These are phyloP conservation scores for Seriola aureovittata DNA, from an alignment of 2,113 vertebrate species.

Conservation along the genomic window DNA sequence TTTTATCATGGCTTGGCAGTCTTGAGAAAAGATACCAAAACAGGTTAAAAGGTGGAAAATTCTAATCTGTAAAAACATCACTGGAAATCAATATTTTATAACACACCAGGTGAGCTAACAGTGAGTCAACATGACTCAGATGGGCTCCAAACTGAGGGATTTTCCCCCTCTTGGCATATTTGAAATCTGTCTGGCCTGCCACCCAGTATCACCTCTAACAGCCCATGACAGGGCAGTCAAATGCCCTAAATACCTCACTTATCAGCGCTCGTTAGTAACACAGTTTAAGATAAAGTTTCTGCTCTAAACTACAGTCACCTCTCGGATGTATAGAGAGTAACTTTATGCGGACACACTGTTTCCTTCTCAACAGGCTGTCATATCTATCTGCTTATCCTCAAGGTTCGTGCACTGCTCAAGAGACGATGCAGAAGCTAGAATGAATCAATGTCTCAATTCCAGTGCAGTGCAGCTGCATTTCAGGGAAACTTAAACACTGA, in stretches of 20 bases:
- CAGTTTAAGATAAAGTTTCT: slow-evolving; percentile 50
- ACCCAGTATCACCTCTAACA: slow-evolving; percentile 28
- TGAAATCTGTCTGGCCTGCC: slow-evolving; percentile 49
- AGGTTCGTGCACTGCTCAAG: not conserved
- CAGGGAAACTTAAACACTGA: not conserved
- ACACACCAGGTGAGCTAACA: slow-evolving; percentile 42
- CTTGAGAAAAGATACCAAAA: slow-evolving; percentile 16
- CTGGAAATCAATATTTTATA: slow-evolving; percentile 3
- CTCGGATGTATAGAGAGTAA: slow-evolving; percentile 14
- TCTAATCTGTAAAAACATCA: not conserved
- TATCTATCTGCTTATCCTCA: slow-evolving; percentile 9
- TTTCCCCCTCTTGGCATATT: slow-evolving; percentile 41
- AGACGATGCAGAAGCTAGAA: not conserved
- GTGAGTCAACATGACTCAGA: slow-evolving; percentile 38
- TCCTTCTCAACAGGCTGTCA: not conserved
- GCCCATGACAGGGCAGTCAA: slow-evolving; percentile 23
- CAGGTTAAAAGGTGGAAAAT: not conserved
- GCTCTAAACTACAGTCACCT: slow-evolving; percentile 23
- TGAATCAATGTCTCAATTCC: not conserved
- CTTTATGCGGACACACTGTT: slow-evolving; percentile 17
- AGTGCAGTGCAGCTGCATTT: not conserved
- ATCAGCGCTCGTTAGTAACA: slow-evolving; percentile 54
- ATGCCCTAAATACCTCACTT: slow-evolving; percentile 56
- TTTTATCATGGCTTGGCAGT: not conserved
- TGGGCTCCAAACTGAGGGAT: slow-evolving; percentile 19